Base-by-base conservation (phyloP, 2,888 invertebrate genomes). In the Andrena camellia region DNA sequence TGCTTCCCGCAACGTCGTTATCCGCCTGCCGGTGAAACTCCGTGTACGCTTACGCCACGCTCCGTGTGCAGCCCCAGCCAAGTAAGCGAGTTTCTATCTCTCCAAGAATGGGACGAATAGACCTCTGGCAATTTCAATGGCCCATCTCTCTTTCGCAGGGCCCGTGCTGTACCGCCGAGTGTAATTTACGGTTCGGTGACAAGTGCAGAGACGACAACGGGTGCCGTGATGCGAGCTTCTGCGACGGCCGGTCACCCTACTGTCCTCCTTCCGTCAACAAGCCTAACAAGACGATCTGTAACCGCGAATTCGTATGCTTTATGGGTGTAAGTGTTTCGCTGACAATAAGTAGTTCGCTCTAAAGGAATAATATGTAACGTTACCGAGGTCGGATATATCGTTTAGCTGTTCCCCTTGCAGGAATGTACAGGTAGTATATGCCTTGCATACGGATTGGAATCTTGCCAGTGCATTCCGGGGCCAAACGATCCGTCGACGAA, bases 391-490 rank as follows among this genome's bases (percentile, higher is more conserved):
- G 17, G 71, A 35, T 33, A 26, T 23, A 57, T 57, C 10, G 13
- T 54, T 50, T 31, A 6, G 26, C 35, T 54, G 17, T 33, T 60
- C 5, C 17, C 66, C 3, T 63, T 86, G 87, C 92, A 97, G 97
- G 98, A 99, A 94, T 99, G 99, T 93, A 98, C 98, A 0, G 99
- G 99, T 0, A 99, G 99, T n/a, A 99, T 99, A 92, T 99, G 99
- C 95, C 95, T 99, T 89, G 98, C 98, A 4, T 99, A 99, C 93
- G 98, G 98, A 13, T 95, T 99, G 94, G 98, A 99, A 94, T 99
- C 99, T 52, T 99, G 99, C 93, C 98, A 98, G 94, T 98, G 98
- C 94, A 96, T 97, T 88, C 96, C 98, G 6, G 96, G 97, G 50
- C 96, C 96, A 67, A 96, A 96, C 89, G 98, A 98, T 93, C 96